phyloP scores from a whole-genome alignment of 2,113 vertebrate species.

The Eurypyga helias region DNA sequence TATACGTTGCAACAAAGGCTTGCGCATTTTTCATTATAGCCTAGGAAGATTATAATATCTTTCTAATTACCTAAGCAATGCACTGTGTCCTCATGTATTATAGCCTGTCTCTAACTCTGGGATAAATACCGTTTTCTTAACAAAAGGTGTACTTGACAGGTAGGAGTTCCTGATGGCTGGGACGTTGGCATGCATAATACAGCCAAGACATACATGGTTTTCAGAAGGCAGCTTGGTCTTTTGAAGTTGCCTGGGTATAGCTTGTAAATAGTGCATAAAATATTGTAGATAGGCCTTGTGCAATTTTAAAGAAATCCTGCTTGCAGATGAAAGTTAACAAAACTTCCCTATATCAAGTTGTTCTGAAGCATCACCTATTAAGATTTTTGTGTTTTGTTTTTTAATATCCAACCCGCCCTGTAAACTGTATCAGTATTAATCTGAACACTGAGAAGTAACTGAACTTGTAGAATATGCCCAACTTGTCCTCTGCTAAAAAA shows the following conservation, averaged over 20 bases:
- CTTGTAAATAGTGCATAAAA: neutral
- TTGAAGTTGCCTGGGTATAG: neutral
- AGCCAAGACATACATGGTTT: rapidly evolving
- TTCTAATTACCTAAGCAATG: neutral
- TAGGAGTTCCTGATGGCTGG: neutral
- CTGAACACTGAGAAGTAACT: neutral
- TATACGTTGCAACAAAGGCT: neutral
- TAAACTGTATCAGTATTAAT: neutral
- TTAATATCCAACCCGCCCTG: neutral
- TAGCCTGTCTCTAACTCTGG: neutral
- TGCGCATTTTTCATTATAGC: neutral
- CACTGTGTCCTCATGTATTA: neutral
- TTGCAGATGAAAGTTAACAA: neutral
- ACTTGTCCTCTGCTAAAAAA: neutral
- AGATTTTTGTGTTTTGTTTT: neutral
- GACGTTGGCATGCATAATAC: neutral
- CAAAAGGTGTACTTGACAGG: neutral
- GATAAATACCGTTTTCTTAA: neutral
- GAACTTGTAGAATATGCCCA: neutral
- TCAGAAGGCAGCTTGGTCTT: neutral
- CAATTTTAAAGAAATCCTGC: neutral
- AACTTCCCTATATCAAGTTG: neutral
- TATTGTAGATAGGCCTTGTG: neutral
- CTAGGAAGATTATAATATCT: neutral
- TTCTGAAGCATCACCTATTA: neutral